Conservation (phyloP, 2,888 invertebrate species). For the Sinodicranocentrus sp. region DNA sequence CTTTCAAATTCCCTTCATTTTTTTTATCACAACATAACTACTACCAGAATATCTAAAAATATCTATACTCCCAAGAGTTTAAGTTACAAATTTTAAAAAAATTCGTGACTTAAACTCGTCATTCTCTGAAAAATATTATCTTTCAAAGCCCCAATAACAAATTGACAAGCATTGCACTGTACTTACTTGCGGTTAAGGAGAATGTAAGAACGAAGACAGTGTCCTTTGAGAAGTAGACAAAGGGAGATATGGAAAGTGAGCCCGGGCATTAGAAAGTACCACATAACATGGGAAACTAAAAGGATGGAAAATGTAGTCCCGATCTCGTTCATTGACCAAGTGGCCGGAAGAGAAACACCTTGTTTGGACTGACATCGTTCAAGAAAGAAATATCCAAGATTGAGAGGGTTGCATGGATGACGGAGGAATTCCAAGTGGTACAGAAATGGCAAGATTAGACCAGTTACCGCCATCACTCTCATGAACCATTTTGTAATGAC, state of each 20-base stretch:
- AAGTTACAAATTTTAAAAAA: not conserved
- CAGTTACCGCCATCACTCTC: not conserved
- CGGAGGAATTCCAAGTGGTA: not conserved
- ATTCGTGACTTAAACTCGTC: not conserved
- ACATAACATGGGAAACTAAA: not conserved
- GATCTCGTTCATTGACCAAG: not conserved
- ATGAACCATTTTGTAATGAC: not conserved
- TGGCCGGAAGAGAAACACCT: not conserved
- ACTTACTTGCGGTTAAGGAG: not conserved
- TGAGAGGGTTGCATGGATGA: not conserved
- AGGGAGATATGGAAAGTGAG: not conserved
- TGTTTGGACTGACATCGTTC: not conserved
- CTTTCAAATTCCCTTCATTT: not conserved
- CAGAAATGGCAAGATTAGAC: not conserved
- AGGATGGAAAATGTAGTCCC: not conserved
- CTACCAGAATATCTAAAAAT: not conserved
- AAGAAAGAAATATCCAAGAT: not conserved
- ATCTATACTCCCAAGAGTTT: not conserved
- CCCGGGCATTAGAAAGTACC: not conserved
- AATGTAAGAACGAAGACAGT: slow-evolving; percentile 22
- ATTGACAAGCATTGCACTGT: not conserved
- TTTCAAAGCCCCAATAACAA: not conserved
- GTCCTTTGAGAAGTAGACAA: not conserved
- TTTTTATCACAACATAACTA: not conserved
- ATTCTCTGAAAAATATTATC: not conserved